phyloP scores from a whole-genome alignment of 2,113 vertebrate genomes.

The Paratilapia polleni region DNA sequence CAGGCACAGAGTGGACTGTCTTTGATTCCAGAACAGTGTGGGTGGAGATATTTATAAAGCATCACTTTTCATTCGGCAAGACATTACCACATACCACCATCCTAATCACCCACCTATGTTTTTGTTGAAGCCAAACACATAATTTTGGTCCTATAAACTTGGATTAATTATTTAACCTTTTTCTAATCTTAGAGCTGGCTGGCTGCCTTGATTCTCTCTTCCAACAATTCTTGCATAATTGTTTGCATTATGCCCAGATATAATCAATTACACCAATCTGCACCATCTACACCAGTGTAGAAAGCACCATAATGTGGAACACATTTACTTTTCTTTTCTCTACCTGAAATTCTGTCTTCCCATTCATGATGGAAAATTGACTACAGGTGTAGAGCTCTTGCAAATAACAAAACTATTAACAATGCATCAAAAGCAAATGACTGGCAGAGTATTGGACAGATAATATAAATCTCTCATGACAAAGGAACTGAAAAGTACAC shows the following conservation, averaged over 20 bases:
- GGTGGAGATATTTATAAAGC: conserved; percentile 63
- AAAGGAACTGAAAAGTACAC: background rate
- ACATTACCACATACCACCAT: conserved; percentile 29
- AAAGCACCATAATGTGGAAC: background rate
- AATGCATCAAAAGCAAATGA: conserved; percentile 22
- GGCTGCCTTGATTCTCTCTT: background rate
- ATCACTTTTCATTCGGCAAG: conserved; percentile 20
- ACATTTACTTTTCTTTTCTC: background rate
- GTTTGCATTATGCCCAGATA: background rate
- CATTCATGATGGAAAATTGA: background rate
- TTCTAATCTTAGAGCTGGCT: background rate
- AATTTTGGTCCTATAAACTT: conserved; percentile 30
- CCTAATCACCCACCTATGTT: conserved; percentile 52
- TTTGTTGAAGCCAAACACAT: conserved; percentile 25
- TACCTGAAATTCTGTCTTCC: background rate
- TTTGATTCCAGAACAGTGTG: conserved; percentile 59
- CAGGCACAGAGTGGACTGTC: conserved; percentile 33
- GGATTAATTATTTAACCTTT: conserved; percentile 34
- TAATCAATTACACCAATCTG: conserved; percentile 16
- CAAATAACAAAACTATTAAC: background rate
- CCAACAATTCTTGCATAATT: background rate
- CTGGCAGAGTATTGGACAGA: background rate
- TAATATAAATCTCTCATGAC: conserved; percentile 4
- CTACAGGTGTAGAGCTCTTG: background rate
- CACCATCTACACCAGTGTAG: background rate